phyloP scores from a whole-genome alignment of 2,797 vertebrate genomes.

The Sebastes diploproa region DNA sequence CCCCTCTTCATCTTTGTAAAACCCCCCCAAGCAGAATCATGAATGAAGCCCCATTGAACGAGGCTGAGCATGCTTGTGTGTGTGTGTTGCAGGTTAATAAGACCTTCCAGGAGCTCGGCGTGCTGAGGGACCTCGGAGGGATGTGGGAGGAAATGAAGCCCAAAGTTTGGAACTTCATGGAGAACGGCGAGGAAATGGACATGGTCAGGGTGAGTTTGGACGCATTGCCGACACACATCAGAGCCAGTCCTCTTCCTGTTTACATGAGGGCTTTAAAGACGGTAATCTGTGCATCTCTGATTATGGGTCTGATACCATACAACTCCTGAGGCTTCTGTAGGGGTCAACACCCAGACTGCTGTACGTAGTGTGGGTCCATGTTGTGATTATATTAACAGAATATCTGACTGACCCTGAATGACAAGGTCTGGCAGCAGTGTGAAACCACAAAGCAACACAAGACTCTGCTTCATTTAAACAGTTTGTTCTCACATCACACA shows the following conservation, averaged over 20 bases:
- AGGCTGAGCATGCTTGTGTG: not conserved
- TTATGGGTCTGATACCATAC: conserved; percentile 16
- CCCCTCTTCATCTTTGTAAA: not conserved
- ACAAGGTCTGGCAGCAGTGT: not conserved
- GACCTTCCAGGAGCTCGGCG: conserved; percentile 95
- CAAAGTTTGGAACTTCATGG: conserved; percentile 93
- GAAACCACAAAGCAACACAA: conserved; percentile 1
- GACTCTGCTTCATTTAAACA: not conserved
- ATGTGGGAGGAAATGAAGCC: conserved; percentile 96
- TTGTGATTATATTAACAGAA: not conserved
- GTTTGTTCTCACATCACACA: not conserved
- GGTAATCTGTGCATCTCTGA: conserved; percentile 32
- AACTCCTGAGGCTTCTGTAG: not conserved
- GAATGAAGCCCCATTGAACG: not conserved
- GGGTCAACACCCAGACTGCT: not conserved
- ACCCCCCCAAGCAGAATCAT: not conserved
- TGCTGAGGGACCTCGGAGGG: conserved; percentile 92
- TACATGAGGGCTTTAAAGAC: not conserved
- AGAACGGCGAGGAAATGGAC: conserved; percentile 93
- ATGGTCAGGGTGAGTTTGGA: conserved; percentile 87
- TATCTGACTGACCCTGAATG: not conserved
- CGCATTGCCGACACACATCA: not conserved
- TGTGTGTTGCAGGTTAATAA: conserved; percentile 90
- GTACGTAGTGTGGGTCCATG: not conserved
- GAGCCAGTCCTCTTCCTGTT: conserved; percentile 45